Base-by-base conservation (phyloP, 2,797 vertebrate genomes). In the Hypotaenidia philippensis region DNA sequence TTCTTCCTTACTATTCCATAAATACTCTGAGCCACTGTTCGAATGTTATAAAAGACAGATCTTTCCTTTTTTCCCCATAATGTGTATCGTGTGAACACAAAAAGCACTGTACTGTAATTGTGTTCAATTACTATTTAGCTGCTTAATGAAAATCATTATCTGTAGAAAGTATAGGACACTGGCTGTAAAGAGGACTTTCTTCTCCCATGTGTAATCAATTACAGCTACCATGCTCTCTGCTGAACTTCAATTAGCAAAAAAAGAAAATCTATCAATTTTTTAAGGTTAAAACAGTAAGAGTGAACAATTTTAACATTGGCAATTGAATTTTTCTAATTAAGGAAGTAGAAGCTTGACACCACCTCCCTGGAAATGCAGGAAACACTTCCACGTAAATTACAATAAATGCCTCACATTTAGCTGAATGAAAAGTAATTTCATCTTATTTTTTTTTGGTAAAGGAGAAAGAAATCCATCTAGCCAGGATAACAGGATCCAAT, bases 191-290 rank as follows among this genome's bases (percentile, higher is more conserved):
- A 92, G 15, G 55, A 53, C 7, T 66, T 32, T 78, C 79, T 53
- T 40, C 9, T 11, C 25, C 10, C n/a, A 31, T 21, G 16, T 85
- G 34, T 65, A 49, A 72, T 63, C 12, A 79, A 47, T 32, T 59
- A 82, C 36, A 76, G 49, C 29, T 74, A 79, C 69, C 29, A 87
- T 36, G 36, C 34, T 50, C 26, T 82, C 81, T 87, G 26, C 13
- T 89, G 87, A 93, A 93, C 72, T 95, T 87, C 66, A 88, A 29
- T 70, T 61, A 70, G 34, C 57, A 72, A 65, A 61, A 53, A 49
- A 45, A 45, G 21, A 45, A 45, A 45, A 57, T 13, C 17, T 45
- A 50, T 32, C 14, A 5, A 38, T 34, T 83, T 84, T 49, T 53
- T 81, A 76, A 88, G 7, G 16, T 10, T 56, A 41, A 69, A 69